Conservation (phyloP, 2,113 vertebrate genomes). For the Hypocryptadius cinnamomeus region DNA sequence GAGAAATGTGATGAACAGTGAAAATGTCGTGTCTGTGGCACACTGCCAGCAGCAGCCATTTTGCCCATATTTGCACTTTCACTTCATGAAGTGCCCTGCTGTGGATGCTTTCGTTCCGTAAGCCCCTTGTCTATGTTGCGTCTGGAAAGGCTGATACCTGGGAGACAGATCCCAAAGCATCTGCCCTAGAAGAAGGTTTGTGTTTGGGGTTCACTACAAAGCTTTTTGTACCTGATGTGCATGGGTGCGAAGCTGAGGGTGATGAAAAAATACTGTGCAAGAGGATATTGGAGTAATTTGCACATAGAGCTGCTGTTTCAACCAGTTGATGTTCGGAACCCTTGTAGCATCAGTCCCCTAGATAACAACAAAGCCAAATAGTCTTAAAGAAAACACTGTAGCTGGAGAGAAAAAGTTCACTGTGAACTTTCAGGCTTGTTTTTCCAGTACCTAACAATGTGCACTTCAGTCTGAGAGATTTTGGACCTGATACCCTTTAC, state of each 20-base stretch:
- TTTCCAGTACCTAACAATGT: background rate
- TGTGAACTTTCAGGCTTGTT: background rate
- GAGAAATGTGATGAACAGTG: background rate
- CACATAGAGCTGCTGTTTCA: background rate
- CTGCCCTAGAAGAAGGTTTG: background rate
- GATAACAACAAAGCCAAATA: background rate
- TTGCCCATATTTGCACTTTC: background rate
- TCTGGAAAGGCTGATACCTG: background rate
- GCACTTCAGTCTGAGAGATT: background rate
- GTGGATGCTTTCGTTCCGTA: background rate
- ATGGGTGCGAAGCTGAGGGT: background rate
- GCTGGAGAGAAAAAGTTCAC: background rate
- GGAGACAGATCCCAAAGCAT: background rate
- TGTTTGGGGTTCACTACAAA: background rate
- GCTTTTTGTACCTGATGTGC: background rate
- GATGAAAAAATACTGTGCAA: background rate
- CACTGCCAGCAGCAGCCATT: background rate
- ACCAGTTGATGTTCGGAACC: background rate
- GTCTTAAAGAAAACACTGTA: background rate
- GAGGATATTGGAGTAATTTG: background rate
- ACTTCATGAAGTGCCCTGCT: background rate
- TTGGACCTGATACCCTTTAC: background rate
- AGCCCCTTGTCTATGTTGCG: background rate
- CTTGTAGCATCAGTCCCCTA: background rate
- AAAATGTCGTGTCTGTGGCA: background rate